Evolutionary conservation across 2,113 vertebrate species (phyloP), one percentile per base, ranked within the genome.

Genomic region (Jacana jacana): DNA sequence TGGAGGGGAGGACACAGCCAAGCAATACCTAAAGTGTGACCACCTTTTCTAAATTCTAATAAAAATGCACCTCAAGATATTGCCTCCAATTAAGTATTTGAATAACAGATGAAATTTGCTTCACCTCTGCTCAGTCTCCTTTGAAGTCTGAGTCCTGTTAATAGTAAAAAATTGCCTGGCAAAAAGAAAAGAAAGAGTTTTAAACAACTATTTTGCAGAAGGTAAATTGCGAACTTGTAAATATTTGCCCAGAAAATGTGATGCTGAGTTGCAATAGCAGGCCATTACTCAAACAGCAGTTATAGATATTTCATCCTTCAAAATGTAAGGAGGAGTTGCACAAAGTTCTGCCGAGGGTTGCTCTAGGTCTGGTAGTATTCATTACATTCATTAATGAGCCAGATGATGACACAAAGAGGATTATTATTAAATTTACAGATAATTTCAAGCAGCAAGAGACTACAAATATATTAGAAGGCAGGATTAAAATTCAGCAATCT

Each of bases 341-440:
- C 27, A 28, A 70, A 93, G 37, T 35, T 92, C 76, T 46, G 46
- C n/a, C 58, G 72, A 91, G 31, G 54, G 94, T 78, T 94, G 54
- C 20, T 94, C 25, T 58, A 54, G 24, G 64, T 75, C 51, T 93
- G 10, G 4, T 73, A 86, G 31, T 88, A 61, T 68, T 94, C 71
- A 77, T 87, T 86, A 83, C 69, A 70, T 49, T 87, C 72, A 75
- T 90, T 88, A 90, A 81, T 46, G 86, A 70, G 55, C 25, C 77
- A 35, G 31, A 81, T 78, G 51, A 75, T 92, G 80, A 91, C 80
- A 86, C 23, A 92, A 72, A 69, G 66, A 63, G 64, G 81, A 81
- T 92, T 13, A 49, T 90, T 88, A 92, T 90, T 88, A 81, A 92
- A 90, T 92, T 90, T 94, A 40, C 55, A 83, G 80, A 60, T 78